phyloP scores from a whole-genome alignment of 2,888 invertebrate genomes.

The Synanthedon formicaeformis region DNA sequence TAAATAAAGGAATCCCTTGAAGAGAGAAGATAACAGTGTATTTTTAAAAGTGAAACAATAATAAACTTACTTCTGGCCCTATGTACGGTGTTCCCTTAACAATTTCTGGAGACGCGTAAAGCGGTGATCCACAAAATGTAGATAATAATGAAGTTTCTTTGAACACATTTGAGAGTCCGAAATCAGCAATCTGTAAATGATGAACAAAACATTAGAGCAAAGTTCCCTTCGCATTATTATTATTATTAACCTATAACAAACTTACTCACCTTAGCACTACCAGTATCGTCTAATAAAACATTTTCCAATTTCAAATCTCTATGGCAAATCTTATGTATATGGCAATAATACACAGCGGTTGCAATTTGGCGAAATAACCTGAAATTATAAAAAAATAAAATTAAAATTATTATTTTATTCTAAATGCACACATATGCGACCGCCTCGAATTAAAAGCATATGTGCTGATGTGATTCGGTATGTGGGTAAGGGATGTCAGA shows the following conservation, averaged over 20 bases:
- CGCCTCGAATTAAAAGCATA: too few species aligned
- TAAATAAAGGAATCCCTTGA: too few species aligned
- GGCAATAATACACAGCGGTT: conserved; percentile 97
- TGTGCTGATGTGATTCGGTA: too few species aligned
- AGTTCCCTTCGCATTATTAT: neutral
- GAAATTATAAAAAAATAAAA: conserved; percentile 16
- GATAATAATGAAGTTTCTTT: conserved; percentile 86
- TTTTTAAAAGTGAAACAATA: too few species aligned
- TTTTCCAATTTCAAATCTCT: conserved; percentile 96
- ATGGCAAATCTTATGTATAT: conserved; percentile 98
- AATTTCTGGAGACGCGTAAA: conserved; percentile 98
- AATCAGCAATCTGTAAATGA: conserved; percentile 90
- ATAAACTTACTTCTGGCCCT: conserved; percentile 86
- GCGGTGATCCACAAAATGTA: conserved; percentile 96
- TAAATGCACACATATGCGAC: neutral
- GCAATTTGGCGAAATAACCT: conserved; percentile 96
- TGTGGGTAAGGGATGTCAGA: too few species aligned
- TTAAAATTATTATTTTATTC: neutral
- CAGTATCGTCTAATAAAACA: conserved; percentile 90
- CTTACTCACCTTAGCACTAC: conserved; percentile 85
- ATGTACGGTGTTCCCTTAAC: conserved; percentile 96
- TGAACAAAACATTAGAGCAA: neutral
- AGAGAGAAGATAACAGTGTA: too few species aligned
- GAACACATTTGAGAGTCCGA: conserved; percentile 97
- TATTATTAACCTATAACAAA: conserved; percentile 1